A percentile compares a stretch with the other conserved stretches of the same genome.
These are phyloP conservation scores for Emmelina monodactyla DNA, from an alignment of 2,888 invertebrate genomes.

Conservation along the genomic window DNA sequence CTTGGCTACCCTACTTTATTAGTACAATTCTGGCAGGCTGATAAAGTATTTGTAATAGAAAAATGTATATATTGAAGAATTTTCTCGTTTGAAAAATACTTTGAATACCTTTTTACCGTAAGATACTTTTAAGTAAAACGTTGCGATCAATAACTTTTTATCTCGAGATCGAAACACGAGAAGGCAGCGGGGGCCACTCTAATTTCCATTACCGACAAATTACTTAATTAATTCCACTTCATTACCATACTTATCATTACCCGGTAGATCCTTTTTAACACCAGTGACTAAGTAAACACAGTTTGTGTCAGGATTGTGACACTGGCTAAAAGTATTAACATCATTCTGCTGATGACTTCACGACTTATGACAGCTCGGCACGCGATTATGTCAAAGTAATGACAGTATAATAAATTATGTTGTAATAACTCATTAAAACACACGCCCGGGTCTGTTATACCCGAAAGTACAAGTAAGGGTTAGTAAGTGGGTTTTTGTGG, in stretches of 20 bases:
- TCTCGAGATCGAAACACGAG: slow-evolving; percentile 16
- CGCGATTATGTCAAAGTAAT: slow-evolving; percentile 57
- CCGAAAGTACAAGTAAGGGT: slow-evolving; percentile 22
- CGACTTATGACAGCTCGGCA: slow-evolving; percentile 50
- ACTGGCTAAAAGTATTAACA: slow-evolving; percentile 60
- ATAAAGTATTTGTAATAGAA: too few species aligned
- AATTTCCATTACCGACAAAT: slow-evolving; percentile 35
- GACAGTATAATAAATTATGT: slow-evolving; percentile 64
- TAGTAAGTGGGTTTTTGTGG: slow-evolving; percentile 23
- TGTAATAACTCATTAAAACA: slow-evolving; percentile 64
- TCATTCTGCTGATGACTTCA: slow-evolving; percentile 33
- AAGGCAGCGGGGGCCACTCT: slow-evolving; percentile 40
- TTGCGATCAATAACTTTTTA: too few species aligned
- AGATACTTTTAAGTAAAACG: too few species aligned
- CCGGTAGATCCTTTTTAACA: slow-evolving; percentile 32
- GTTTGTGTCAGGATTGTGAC: slow-evolving; percentile 67
- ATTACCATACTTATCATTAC: slow-evolving; percentile 42
- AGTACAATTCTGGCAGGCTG: too few species aligned
- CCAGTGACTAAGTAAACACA: slow-evolving; percentile 46
- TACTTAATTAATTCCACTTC: slow-evolving; percentile 36
- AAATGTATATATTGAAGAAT: too few species aligned
- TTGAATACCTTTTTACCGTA: too few species aligned
- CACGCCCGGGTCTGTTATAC: slow-evolving; percentile 39
- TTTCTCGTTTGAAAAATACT: too few species aligned
- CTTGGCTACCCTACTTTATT: slow-evolving; percentile 20